These are phyloP conservation scores for Neomicropteryx cornuta DNA, from an alignment of 1,140 invertebrate genomes.

Conservation along the genomic window DNA sequence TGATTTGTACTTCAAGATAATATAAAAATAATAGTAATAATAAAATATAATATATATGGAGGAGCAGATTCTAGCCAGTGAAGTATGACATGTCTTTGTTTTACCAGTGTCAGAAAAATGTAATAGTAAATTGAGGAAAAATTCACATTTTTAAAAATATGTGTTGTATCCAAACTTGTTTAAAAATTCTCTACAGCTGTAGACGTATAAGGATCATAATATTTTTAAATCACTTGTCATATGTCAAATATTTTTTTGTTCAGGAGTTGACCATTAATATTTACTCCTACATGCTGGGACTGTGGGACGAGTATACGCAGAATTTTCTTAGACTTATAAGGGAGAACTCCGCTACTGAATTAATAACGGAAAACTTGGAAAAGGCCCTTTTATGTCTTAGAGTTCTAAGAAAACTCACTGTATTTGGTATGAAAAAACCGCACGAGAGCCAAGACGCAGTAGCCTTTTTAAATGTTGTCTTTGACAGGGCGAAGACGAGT, in stretches of 20 bases:
- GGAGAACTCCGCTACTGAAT: slow-evolving; percentile 39
- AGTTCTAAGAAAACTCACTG: slow-evolving; percentile 71
- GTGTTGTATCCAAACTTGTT: no score
- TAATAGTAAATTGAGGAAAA: no score
- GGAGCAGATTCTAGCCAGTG: no score
- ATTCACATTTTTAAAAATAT: no score
- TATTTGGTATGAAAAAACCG: slow-evolving; percentile 70
- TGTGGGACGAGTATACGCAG: slow-evolving; percentile 64
- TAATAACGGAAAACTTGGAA: slow-evolving; percentile 55
- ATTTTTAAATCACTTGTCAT: not conserved
- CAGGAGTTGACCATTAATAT: slow-evolving; percentile 65
- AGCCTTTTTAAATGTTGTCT: slow-evolving; percentile 67
- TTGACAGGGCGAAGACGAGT: slow-evolving; percentile 61
- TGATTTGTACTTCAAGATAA: no score
- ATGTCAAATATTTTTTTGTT: slow-evolving; percentile 20
- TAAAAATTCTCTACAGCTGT: no score
- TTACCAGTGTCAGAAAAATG: no score
- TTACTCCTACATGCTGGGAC: slow-evolving; percentile 56
- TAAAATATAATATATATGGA: no score
- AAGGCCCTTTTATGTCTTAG: slow-evolving; percentile 66
- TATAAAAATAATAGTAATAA: no score
- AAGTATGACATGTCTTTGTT: no score
- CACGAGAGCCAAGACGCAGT: slow-evolving; percentile 61
- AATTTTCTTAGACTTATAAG: slow-evolving; percentile 50
- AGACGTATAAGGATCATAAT: not conserved